These are phyloP conservation scores for Pseudopleuronectes americanus DNA, from an alignment of 2,797 vertebrate species.

Conservation along the genomic window DNA sequence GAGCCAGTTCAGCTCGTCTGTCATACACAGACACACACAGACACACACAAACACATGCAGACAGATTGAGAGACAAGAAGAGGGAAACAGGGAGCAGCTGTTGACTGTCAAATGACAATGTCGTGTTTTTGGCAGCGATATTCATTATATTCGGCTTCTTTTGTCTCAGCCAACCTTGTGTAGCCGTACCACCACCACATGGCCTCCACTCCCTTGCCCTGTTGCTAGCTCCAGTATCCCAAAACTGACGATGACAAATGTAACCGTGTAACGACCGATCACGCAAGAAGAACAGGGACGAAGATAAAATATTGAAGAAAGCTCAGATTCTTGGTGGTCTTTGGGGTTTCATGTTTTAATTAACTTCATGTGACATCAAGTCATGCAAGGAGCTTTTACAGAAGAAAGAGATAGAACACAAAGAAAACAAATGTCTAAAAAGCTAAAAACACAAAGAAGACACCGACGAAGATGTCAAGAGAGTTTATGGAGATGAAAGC, in stretches of 20 bases:
- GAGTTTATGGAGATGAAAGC: too few relatives aligned
- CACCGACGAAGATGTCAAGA: too few relatives aligned
- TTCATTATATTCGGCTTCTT: slow-evolving; percentile 32
- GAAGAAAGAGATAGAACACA: too few relatives aligned
- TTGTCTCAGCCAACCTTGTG: neutral
- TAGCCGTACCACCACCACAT: slow-evolving; percentile 15
- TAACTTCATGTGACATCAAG: neutral
- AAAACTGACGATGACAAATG: slow-evolving; percentile 35
- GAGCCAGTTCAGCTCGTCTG: slow-evolving; percentile 56
- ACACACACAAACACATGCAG: neutral
- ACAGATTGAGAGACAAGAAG: slow-evolving; percentile 16
- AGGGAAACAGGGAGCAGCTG: slow-evolving; percentile 26
- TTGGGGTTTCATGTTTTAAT: slow-evolving; percentile 5
- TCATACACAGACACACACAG: slow-evolving; percentile 15
- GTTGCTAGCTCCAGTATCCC: slow-evolving; percentile 5
- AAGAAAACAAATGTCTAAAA: too few relatives aligned
- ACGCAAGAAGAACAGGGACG: slow-evolving; percentile 12
- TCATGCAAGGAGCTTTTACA: neutral
- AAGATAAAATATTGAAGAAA: slow-evolving; percentile 11
- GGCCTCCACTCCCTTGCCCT: slow-evolving; percentile 10
- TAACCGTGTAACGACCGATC: neutral
- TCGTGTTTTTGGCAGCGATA: slow-evolving; percentile 18
- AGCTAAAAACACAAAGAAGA: too few relatives aligned
- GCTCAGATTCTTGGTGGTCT: slow-evolving; percentile 11
- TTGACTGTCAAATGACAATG: slow-evolving; percentile 45